Percentiles rank a stretch among this genome's conserved stretches.
Evolutionary conservation across 2,113 vertebrate genomes (phyloP).

Genomic region (Entelurus aequoreus): DNA sequence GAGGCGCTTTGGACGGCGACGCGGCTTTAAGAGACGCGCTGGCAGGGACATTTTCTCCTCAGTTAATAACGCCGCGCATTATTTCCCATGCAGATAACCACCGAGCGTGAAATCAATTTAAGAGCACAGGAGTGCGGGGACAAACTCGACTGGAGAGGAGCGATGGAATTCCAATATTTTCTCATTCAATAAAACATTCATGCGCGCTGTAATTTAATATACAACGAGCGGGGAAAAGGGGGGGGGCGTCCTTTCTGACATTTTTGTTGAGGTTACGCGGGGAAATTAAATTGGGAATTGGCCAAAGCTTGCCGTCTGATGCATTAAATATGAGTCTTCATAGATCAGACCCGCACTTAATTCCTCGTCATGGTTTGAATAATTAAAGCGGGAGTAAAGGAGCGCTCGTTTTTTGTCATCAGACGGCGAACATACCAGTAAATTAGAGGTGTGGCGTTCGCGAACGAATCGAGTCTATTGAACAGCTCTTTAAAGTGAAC

Average conservation of each 20-base stretch:
- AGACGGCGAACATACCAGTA: too few relatives aligned
- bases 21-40: not conserved
- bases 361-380: not conserved
- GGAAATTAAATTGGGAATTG: slow-evolving; percentile 5
- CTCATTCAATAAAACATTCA: slow-evolving; percentile 54
- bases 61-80: slow-evolving; percentile 62
- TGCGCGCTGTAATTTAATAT: slow-evolving; percentile 61
- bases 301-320: not conserved
- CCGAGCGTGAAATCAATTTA: slow-evolving; percentile 68
- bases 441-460: too few relatives aligned
- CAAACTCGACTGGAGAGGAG: slow-evolving; percentile 56
- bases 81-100: slow-evolving; percentile 61
- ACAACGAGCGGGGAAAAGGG: slow-evolving; percentile 14
- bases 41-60: slow-evolving; percentile 36
- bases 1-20: not conserved
- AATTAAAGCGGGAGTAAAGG: not conserved
- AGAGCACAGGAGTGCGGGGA: slow-evolving; percentile 59
- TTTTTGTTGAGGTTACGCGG: slow-evolving; percentile 4
- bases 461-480: too few relatives aligned
- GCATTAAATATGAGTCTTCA: not conserved
- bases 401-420: slow-evolving; percentile 1
- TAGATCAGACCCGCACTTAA: not conserved
- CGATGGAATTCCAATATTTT: slow-evolving; percentile 61
- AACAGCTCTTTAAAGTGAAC: too few relatives aligned
- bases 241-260: slow-evolving; percentile 5